These are phyloP conservation scores for Dolichomitus sp. DNA, from an alignment of 2,888 invertebrate genomes.

Conservation along the genomic window DNA sequence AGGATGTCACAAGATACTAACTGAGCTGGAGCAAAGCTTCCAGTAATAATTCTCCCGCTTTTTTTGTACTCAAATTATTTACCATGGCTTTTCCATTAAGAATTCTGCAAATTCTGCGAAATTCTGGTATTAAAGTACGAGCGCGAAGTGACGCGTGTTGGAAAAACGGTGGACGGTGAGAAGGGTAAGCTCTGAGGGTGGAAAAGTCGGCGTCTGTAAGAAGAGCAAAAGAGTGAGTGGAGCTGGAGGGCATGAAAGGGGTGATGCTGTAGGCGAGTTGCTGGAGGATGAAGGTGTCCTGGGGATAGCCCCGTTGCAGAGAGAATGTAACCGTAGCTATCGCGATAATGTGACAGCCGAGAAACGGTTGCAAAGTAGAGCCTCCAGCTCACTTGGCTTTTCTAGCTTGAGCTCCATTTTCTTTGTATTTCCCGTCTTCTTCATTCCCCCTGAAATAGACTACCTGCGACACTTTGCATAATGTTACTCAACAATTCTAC, in stretches of 20 bases:
- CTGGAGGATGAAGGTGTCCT: conserved; percentile 53
- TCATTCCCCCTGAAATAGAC: conserved; percentile 23
- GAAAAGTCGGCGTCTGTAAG: conserved; percentile 34
- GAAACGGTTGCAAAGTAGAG: conserved; percentile 77
- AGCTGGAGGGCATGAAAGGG: conserved; percentile 14
- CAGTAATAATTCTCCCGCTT: neutral
- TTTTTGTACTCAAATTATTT: neutral
- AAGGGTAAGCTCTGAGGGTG: conserved; percentile 12
- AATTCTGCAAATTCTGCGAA: conserved; percentile 53
- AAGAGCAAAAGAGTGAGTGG: conserved; percentile 32
- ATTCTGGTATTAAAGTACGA: conserved; percentile 47
- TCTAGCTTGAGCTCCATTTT: conserved; percentile 31
- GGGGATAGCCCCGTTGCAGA: conserved; percentile 46
- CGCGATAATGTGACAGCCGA: conserved; percentile 81
- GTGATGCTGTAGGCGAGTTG: conserved; percentile 23
- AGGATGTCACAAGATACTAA: neutral
- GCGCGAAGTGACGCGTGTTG: neutral
- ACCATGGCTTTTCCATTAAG: conserved; percentile 25
- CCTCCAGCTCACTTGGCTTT: conserved; percentile 53
- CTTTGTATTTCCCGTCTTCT: conserved; percentile 32
- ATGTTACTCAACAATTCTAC: conserved; percentile 1
- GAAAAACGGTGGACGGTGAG: neutral
- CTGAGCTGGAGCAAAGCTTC: neutral
- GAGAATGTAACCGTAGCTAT: conserved; percentile 75
- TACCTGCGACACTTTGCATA: neutral